A percentile compares a stretch with the other conserved stretches of the same genome.
Conservation (phyloP, 2,888 invertebrate species). For the Melanophora roralis region DNA sequence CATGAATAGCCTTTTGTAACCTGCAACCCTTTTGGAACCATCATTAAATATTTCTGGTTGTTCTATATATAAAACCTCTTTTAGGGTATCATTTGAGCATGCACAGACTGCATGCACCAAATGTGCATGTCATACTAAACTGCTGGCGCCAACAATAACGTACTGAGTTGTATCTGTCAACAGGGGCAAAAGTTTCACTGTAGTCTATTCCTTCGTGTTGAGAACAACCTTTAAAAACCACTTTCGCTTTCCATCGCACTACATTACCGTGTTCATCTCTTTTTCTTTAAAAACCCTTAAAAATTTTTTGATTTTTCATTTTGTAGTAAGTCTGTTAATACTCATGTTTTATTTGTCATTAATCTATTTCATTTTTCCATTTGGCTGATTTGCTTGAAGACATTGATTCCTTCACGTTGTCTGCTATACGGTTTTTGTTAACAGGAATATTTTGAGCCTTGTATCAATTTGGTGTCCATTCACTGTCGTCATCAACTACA, state of each 20-base stretch:
- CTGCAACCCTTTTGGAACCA: background rate
- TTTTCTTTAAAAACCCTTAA: too few relatives aligned
- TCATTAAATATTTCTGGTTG: conserved; percentile 5
- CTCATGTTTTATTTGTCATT: too few relatives aligned
- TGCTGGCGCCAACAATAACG: background rate
- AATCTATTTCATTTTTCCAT: too few relatives aligned
- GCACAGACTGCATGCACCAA: too few relatives aligned
- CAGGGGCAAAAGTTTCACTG: conserved; percentile 2
- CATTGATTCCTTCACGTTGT: too few relatives aligned
- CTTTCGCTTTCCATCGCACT: background rate
- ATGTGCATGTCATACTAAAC: background rate
- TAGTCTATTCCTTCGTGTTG: conserved; percentile 8
- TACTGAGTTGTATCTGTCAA: background rate
- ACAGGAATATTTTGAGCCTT: too few relatives aligned
- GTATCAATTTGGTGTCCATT: too few relatives aligned
- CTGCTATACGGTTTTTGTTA: too few relatives aligned
- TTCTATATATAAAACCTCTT: background rate
- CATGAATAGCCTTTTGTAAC: conserved; percentile 61
- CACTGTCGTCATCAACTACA: too few relatives aligned
- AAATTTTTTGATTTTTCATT: too few relatives aligned
- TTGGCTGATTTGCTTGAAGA: too few relatives aligned
- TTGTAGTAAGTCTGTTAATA: too few relatives aligned
- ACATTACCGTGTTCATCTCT: background rate
- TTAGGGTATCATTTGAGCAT: background rate
- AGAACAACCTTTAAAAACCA: background rate